Evolutionary conservation across 2,888 invertebrate genomes (phyloP).

Genomic region (Lithophane ornitopus): DNA sequence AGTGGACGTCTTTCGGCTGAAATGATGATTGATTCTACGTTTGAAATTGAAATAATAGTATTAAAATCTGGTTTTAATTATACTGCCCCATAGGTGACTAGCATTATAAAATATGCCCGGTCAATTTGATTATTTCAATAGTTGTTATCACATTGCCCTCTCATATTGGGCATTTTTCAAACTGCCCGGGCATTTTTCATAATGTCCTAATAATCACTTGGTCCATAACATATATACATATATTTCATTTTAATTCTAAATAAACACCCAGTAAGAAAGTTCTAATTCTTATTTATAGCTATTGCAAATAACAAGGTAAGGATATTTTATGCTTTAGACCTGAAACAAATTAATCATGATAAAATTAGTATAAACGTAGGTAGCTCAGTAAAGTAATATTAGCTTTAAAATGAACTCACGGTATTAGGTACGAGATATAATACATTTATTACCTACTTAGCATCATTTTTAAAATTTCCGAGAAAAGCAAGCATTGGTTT

Average conservation of each 20-base stretch:
- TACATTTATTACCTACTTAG: background rate
- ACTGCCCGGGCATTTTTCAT: too few species aligned
- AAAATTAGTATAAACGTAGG: constrained; percentile 39
- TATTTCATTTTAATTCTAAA: background rate
- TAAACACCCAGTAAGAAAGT: background rate
- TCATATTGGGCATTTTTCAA: too few species aligned
- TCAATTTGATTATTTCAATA: too few species aligned
- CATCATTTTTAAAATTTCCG: background rate
- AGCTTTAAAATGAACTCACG: constrained; percentile 21
- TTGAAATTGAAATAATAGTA: too few species aligned
- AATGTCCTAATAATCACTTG: too few species aligned
- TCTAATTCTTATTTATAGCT: constrained; percentile 36
- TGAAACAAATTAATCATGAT: constrained; percentile 33
- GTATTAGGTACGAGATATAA: constrained; percentile 16
- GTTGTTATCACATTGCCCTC: too few species aligned
- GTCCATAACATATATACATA: too few species aligned
- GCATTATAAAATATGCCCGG: too few species aligned
- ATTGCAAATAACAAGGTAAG: constrained; percentile 32
- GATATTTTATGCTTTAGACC: constrained; percentile 33
- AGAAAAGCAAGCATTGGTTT: background rate
- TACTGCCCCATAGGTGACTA: too few species aligned
- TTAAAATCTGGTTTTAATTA: too few species aligned
- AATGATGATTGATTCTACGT: too few species aligned
- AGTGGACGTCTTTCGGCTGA: too few species aligned
- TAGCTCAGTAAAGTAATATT: constrained; percentile 32